A percentile compares a stretch with the other conserved stretches of the same genome.
phyloP scores from a whole-genome alignment of 1,140 invertebrate species.

The Drosophila arawakana region DNA sequence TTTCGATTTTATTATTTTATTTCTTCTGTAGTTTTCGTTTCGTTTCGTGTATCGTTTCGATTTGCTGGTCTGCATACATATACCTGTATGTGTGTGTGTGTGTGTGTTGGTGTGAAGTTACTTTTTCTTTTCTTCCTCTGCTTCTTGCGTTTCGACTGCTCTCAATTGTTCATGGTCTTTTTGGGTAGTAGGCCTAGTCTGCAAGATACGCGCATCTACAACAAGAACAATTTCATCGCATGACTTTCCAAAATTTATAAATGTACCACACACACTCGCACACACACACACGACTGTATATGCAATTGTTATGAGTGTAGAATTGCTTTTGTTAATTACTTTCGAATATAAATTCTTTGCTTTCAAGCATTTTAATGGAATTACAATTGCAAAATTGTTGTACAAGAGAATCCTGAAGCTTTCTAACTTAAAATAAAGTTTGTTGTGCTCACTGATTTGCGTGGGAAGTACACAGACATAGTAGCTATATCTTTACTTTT shows the following conservation, averaged over 20 bases:
- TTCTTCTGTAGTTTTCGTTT: slow-evolving; percentile 73
- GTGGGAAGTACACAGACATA: too few species aligned
- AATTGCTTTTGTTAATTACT: slow-evolving; percentile 26
- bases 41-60: slow-evolving; percentile 75
- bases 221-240: slow-evolving; percentile 73
- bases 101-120: slow-evolving; percentile 66
- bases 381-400: too few species aligned
- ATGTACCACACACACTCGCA: not conserved
- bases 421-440: too few species aligned
- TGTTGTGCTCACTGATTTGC: too few species aligned
- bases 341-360: slow-evolving; percentile 19
- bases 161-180: slow-evolving; percentile 70
- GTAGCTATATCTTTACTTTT: too few species aligned
- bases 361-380: too few species aligned
- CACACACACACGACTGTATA: not conserved
- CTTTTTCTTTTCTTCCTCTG: slow-evolving; percentile 73
- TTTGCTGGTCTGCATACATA: slow-evolving; percentile 56
- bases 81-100: slow-evolving; percentile 26
- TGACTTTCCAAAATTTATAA: slow-evolving; percentile 71
- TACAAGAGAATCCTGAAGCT: too few species aligned
- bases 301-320: not conserved
- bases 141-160: slow-evolving; percentile 60
- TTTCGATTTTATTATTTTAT: slow-evolving; percentile 84
- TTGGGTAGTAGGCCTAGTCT: slow-evolving; percentile 61
- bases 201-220: slow-evolving; percentile 64